Conservation (phyloP, 2,888 invertebrate genomes). For the Drosophila parthenogenetica region DNA sequence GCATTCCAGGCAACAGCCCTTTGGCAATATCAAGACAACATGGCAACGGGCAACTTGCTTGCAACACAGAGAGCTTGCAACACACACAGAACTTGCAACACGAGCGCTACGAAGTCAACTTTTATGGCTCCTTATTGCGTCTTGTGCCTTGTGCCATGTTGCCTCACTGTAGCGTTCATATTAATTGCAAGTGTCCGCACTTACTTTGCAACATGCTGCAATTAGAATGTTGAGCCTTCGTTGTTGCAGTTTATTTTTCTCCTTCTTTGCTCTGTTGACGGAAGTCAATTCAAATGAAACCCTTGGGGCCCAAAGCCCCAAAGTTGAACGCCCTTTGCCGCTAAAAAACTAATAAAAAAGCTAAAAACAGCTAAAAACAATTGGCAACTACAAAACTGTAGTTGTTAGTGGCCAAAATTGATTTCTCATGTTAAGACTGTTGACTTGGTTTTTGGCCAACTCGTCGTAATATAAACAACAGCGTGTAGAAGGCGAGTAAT, state of each 20-base stretch:
- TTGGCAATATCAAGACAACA: conserved; percentile 31
- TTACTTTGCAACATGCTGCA: conserved; percentile 79
- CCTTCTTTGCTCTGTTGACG: conserved; percentile 57
- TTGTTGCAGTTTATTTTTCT: not conserved
- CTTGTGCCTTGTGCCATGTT: conserved; percentile 36
- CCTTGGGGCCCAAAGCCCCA: conserved; percentile 22
- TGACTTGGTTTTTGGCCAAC: conserved; percentile 35
- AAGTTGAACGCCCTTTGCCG: conserved; percentile 55
- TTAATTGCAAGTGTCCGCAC: conserved; percentile 82
- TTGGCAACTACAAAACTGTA: conserved; percentile 13
- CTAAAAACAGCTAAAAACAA: conserved; percentile 13
- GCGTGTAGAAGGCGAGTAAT: conserved; percentile 55
- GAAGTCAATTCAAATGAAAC: conserved; percentile 75
- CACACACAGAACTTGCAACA: conserved; percentile 30
- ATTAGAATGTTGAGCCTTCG: conserved; percentile 67
- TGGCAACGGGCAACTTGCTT: conserved; percentile 31
- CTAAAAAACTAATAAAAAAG: not conserved
- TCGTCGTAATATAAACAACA: conserved; percentile 49
- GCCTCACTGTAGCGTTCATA: conserved; percentile 63
- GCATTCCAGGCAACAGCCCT: conserved; percentile 64
- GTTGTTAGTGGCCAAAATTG: conserved; percentile 63
- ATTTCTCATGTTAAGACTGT: conserved; percentile 70
- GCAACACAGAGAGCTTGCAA: conserved; percentile 27
- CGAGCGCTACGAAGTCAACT: conserved; percentile 36
- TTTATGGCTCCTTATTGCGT: conserved; percentile 49